These are phyloP conservation scores for Girardia tigrina DNA, from an alignment of 2,888 invertebrate genomes.

Conservation along the genomic window DNA sequence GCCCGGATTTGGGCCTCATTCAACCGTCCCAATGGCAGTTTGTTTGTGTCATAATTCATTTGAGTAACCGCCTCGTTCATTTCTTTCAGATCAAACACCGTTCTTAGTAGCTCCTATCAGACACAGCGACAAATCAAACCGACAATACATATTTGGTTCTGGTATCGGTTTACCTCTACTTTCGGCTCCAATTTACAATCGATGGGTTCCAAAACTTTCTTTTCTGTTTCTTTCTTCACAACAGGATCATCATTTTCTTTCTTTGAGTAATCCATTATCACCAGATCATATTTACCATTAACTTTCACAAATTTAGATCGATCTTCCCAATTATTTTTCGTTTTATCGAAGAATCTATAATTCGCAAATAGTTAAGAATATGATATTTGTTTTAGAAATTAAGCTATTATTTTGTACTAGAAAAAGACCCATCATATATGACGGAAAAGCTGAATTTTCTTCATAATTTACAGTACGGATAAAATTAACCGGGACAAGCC, in stretches of 20 bases:
- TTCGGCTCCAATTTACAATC: background rate
- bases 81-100: constrained; percentile 52
- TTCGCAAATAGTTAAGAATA: background rate
- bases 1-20: constrained; percentile 52
- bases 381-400: background rate
- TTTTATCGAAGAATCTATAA: constrained; percentile 52
- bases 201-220: constrained; percentile 12
- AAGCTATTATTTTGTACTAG: no score
- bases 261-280: constrained; percentile 50
- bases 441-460: no score
- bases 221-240: constrained; percentile 38
- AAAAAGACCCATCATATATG: no score
- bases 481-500: no score
- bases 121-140: no score
- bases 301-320: constrained; percentile 49
- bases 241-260: constrained; percentile 39
- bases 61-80: constrained; percentile 53
- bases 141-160: no score
- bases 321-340: constrained; percentile 51
- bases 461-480: no score
- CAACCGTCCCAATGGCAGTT: constrained; percentile 53
- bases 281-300: constrained; percentile 52
- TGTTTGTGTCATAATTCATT: constrained; percentile 53
- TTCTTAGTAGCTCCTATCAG: constrained; percentile 43
- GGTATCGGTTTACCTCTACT: no score